These are phyloP conservation scores for Trachops cirrhosus DNA, from an alignment of 2,797 vertebrate species.

Conservation along the genomic window DNA sequence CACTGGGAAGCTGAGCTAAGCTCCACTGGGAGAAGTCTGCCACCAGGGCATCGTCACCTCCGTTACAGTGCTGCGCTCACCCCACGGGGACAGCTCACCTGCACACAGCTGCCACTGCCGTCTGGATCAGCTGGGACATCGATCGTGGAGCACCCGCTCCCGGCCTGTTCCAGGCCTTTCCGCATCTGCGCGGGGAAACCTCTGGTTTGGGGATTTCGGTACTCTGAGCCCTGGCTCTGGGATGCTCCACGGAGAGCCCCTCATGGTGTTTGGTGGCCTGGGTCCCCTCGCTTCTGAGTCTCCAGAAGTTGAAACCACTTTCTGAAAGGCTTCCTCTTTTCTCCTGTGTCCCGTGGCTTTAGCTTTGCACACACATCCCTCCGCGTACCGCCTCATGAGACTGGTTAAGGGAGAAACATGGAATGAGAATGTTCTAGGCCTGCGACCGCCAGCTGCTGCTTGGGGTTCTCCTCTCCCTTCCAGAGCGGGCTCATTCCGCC, in stretches of 20 bases:
- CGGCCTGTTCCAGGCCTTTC: accelerated
- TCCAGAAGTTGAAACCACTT: neutral
- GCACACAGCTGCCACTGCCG: accelerated
- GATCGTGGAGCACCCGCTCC: accelerated
- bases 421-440: neutral
- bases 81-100: neutral
- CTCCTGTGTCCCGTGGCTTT: neutral
- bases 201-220: neutral
- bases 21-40: neutral
- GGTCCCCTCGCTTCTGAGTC: neutral
- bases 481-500: accelerated
- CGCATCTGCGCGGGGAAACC: accelerated
- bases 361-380: neutral
- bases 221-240: neutral
- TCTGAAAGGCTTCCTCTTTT: neutral
- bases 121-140: neutral
- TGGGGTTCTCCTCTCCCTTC: neutral
- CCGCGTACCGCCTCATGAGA: neutral
- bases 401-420: neutral
- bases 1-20: neutral
- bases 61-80: accelerated
- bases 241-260: accelerated
- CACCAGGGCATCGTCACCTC: accelerated
- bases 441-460: accelerated
- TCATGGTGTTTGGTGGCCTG: accelerated